Conservation (phyloP, 2,888 invertebrate species). For the Thymelicus lineola region DNA sequence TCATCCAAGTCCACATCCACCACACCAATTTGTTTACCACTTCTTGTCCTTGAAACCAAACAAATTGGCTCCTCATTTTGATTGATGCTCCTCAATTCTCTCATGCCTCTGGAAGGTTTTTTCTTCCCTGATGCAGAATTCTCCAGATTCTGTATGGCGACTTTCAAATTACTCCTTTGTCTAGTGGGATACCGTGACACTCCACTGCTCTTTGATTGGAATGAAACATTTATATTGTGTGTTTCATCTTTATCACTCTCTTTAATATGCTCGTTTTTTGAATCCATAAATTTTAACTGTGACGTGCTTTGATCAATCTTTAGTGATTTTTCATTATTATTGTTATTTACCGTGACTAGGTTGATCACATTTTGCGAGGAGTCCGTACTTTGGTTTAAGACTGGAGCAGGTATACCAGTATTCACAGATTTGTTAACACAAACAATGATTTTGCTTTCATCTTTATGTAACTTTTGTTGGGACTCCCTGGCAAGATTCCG, state of each 20-base stretch:
- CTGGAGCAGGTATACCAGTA: constrained; percentile 51
- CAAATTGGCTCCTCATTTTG: constrained; percentile 65
- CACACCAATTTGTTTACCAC: constrained; percentile 63
- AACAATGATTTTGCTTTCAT: constrained; percentile 57
- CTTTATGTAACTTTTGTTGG: constrained; percentile 50
- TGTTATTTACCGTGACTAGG: constrained; percentile 61
- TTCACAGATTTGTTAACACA: constrained; percentile 69
- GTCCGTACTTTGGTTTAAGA: constrained; percentile 68
- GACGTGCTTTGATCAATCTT: constrained; percentile 66
- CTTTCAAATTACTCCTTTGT: constrained; percentile 51
- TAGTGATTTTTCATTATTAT: constrained; percentile 53
- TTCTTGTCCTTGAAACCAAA: constrained; percentile 62
- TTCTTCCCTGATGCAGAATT: constrained; percentile 46
- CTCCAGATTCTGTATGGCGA: constrained; percentile 40
- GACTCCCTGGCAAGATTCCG: constrained; percentile 64
- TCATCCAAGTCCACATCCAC: constrained; percentile 59
- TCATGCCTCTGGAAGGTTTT: constrained; percentile 51
- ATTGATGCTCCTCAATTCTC: constrained; percentile 56
- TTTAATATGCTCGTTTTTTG: constrained; percentile 51
- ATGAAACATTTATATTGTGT: constrained; percentile 60
- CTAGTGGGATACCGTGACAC: constrained; percentile 71
- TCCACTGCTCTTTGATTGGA: constrained; percentile 61
- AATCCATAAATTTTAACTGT: constrained; percentile 65
- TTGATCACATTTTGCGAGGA: constrained; percentile 73
- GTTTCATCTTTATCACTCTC: constrained; percentile 45